Evolutionary conservation across 2,888 invertebrate species (phyloP).

Genomic region (Harmothoe impar): DNA sequence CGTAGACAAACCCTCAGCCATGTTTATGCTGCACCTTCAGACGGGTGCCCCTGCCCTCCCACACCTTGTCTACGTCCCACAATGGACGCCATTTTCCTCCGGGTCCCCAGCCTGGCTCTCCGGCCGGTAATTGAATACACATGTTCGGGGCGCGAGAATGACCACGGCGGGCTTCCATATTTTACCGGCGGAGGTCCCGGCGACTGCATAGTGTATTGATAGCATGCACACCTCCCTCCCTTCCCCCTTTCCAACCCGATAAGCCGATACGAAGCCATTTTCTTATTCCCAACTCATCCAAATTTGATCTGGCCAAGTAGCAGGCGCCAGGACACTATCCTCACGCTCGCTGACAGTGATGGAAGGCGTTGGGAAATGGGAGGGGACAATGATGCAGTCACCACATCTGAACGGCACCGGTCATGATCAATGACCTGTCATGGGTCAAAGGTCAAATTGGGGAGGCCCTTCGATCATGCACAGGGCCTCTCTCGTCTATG

Average conservation of each 20-base stretch:
- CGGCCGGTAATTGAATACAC: constrained; percentile 59
- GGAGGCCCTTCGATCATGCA: constrained; percentile 39
- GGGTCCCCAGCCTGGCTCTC: background rate
- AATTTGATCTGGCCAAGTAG: constrained; percentile 48
- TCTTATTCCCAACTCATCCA: constrained; percentile 58
- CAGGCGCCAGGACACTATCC: constrained; percentile 39
- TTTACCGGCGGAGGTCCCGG: background rate
- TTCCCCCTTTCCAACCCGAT: constrained; percentile 7
- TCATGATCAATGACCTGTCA: constrained; percentile 60
- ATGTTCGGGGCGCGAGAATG: constrained; percentile 39
- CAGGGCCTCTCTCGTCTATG: background rate
- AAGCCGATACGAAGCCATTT: constrained; percentile 53
- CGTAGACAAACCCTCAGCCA: constrained; percentile 35
- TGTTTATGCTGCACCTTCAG: background rate
- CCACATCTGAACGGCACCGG: constrained; percentile 5
- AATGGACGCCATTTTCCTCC: constrained; percentile 37
- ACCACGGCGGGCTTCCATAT: constrained; percentile 25
- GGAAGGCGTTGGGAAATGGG: constrained; percentile 36
- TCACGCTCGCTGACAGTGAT: constrained; percentile 44
- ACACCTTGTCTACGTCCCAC: background rate
- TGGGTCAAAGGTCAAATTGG: constrained; percentile 57
- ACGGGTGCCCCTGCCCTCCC: background rate
- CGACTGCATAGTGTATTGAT: constrained; percentile 12
- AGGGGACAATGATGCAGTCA: constrained; percentile 3
- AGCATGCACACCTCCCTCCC: constrained; percentile 36